phyloP scores from a whole-genome alignment of 2,797 vertebrate species.

The Pangasius macronema region DNA sequence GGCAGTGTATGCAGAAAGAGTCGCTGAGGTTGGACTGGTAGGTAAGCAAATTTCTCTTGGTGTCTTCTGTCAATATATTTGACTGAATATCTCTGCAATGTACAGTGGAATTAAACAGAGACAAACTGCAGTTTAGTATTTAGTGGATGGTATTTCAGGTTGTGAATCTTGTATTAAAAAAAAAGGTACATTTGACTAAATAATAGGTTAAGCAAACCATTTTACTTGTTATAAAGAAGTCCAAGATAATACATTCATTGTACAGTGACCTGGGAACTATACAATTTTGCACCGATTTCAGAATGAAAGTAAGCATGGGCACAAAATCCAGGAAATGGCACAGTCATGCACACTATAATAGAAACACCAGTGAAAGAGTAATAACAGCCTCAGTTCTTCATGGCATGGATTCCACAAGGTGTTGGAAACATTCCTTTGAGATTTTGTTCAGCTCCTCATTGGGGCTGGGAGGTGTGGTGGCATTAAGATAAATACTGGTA shows the following conservation, averaged over 20 bases:
- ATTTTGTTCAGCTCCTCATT: too few species aligned
- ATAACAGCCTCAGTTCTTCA: too few species aligned
- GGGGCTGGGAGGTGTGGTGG: too few species aligned
- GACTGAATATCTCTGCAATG: constrained; percentile 75
- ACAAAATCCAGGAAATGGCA: not conserved
- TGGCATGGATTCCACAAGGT: too few species aligned
- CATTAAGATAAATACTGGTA: too few species aligned
- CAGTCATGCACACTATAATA: not conserved
- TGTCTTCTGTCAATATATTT: constrained; percentile 76
- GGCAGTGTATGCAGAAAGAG: constrained; percentile 81
- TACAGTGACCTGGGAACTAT: not conserved
- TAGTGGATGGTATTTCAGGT: not conserved
- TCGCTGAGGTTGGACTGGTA: constrained; percentile 71
- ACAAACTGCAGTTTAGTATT: not conserved
- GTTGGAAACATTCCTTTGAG: too few species aligned
- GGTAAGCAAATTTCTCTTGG: constrained; percentile 74
- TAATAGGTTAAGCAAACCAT: not conserved
- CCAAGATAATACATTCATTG: not conserved
- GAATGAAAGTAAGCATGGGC: not conserved
- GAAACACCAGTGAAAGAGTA: too few species aligned
- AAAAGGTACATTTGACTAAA: not conserved
- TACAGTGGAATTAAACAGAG: not conserved
- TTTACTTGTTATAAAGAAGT: not conserved
- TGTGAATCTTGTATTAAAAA: not conserved
- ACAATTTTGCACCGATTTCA: not conserved